phyloP scores from a whole-genome alignment of 2,888 invertebrate genomes.

The Carpatolechia fugitivella region DNA sequence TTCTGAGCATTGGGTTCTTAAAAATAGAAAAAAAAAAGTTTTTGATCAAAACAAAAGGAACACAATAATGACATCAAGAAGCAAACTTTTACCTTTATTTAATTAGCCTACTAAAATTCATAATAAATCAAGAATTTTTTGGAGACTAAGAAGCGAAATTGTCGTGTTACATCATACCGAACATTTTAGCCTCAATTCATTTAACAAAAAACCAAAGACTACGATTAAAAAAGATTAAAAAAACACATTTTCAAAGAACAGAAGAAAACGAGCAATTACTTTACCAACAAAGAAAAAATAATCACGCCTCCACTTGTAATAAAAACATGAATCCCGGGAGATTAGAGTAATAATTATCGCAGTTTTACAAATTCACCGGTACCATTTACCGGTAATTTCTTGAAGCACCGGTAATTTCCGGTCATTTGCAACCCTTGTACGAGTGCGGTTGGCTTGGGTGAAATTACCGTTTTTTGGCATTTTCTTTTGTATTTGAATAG shows the following conservation, averaged over 20 bases:
- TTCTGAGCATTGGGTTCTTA: no score
- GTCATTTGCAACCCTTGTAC: conserved; percentile 16
- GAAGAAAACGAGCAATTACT: background rate
- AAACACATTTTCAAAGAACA: background rate
- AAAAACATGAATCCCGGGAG: conserved; percentile 13
- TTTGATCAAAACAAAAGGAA: no score
- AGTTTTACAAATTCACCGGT: conserved; percentile 16
- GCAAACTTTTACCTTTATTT: no score
- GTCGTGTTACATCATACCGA: no score
- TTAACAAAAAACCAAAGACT: no score
- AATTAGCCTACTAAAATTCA: no score
- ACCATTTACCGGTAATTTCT: conserved; percentile 10
- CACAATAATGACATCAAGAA: no score
- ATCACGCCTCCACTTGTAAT: background rate
- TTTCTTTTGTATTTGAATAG: conserved; percentile 6
- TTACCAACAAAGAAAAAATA: background rate
- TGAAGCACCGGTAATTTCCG: conserved; percentile 18
- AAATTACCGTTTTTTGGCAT: conserved; percentile 7
- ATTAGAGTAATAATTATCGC: conserved; percentile 13
- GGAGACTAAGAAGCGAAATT: no score
- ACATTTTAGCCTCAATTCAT: no score
- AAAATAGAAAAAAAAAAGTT: no score
- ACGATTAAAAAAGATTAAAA: no score
- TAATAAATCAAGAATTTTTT: no score
- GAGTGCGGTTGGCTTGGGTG: conserved; percentile 1